phyloP scores from a whole-genome alignment of 2,888 invertebrate species.

The Cheilosia vulpina region DNA sequence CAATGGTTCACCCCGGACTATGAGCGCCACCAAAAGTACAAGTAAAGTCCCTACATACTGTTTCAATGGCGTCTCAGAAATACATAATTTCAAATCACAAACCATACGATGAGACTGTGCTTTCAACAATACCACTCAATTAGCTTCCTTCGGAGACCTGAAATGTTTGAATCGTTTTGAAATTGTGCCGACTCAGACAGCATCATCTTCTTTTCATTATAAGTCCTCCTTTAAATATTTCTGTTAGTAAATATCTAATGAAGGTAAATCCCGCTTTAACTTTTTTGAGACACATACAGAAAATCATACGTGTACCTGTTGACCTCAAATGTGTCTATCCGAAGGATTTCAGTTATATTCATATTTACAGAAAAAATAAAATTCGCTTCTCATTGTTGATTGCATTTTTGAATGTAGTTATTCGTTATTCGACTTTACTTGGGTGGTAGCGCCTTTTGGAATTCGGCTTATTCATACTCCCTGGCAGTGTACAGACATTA shows the following conservation, averaged over 20 bases:
- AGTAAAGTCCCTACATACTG: background rate
- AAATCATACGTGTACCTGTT: background rate
- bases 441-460: conserved; percentile 45
- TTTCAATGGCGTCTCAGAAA: background rate
- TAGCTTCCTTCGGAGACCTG: conserved; percentile 3
- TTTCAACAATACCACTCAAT: conserved; percentile 31
- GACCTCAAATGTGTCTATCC: background rate
- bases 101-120: background rate
- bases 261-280: background rate
- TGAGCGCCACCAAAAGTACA: too few relatives aligned
- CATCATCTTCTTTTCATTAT: background rate
- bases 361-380: conserved; percentile 37
- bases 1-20: background rate
- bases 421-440: background rate
- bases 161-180: conserved; percentile 15
- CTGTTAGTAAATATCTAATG: too few relatives aligned
- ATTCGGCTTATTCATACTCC: conserved; percentile 59
- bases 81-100: background rate
- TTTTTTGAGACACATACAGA: conserved; percentile 20
- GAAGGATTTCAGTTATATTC: conserved; percentile 36
- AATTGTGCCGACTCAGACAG: conserved; percentile 3
- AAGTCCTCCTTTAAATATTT: background rate
- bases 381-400: conserved; percentile 27
- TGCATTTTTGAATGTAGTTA: background rate
- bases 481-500: conserved; percentile 54